Evolutionary conservation across 2,888 invertebrate species (phyloP).

Genomic region (Pyrgus malvae): DNA sequence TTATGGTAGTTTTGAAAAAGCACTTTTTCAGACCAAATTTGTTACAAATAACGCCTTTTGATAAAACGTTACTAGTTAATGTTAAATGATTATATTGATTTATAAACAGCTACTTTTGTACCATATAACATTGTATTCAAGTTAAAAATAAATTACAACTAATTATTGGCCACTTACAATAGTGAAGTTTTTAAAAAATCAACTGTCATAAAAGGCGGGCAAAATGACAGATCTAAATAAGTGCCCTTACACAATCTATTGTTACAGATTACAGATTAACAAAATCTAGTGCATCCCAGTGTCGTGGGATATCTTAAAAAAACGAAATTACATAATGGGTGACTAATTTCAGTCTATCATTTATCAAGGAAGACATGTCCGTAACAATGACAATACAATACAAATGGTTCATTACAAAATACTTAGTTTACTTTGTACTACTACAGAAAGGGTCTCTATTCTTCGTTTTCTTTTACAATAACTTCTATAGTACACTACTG

Average conservation of each 20-base stretch:
- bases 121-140: slow-evolving; percentile 14
- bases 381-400: slow-evolving; percentile 39
- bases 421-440: slow-evolving; percentile 73
- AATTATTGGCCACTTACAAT: slow-evolving; percentile 8
- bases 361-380: slow-evolving; percentile 67
- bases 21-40: slow-evolving; percentile 65
- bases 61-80: slow-evolving; percentile 16
- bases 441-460: slow-evolving; percentile 59
- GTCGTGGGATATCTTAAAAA: slow-evolving; percentile 50
- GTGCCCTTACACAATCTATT: slow-evolving; percentile 60
- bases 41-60: slow-evolving; percentile 19
- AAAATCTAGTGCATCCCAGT: slow-evolving; percentile 78
- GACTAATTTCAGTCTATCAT: slow-evolving; percentile 70
- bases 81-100: not conserved
- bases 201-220: slow-evolving; percentile 33
- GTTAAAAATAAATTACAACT: slow-evolving; percentile 15
- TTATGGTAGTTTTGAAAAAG: slow-evolving; percentile 49
- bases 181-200: slow-evolving; percentile 18
- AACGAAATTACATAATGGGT: slow-evolving; percentile 44
- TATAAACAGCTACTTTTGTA: slow-evolving; percentile 15
- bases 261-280: slow-evolving; percentile 43
- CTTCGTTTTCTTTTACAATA: slow-evolving; percentile 46
- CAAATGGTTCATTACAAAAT: slow-evolving; percentile 51
- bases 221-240: slow-evolving; percentile 58
- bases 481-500: slow-evolving; percentile 58